phyloP scores from a whole-genome alignment of 2,888 invertebrate genomes.

The Lasioglossum pauxillum region DNA sequence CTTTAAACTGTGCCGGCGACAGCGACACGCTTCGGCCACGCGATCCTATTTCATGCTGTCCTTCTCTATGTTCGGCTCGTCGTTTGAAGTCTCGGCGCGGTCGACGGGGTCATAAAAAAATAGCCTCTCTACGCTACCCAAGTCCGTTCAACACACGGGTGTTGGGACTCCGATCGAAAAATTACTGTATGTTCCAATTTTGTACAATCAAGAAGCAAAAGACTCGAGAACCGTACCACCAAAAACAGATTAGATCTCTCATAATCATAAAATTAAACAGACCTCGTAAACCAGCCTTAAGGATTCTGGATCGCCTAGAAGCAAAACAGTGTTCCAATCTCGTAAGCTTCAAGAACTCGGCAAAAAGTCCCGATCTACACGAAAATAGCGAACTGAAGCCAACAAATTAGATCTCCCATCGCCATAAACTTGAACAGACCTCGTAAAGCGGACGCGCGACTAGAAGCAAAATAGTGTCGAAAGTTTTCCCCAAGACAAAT shows the following conservation, averaged over 20 bases:
- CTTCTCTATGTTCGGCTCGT: no score
- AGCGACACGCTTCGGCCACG: no score
- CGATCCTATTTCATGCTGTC: no score
- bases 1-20: no score
- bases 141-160: no score
- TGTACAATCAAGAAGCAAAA: neutral
- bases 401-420: neutral
- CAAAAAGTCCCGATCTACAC: neutral
- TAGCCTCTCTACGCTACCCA: no score
- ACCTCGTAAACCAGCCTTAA: neutral
- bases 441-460: neutral
- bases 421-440: neutral
- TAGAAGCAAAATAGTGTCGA: neutral
- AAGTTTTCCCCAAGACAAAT: neutral
- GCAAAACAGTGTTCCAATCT: constrained; percentile 6
- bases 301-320: neutral
- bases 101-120: no score
- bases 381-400: neutral
- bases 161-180: no score
- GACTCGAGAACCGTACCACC: neutral
- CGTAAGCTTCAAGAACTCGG: neutral
- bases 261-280: neutral
- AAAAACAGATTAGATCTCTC: neutral
- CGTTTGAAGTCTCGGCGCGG: no score
- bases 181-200: neutral